Evolutionary conservation across 2,888 invertebrate genomes (phyloP).

Genomic region (Bombylius major): DNA sequence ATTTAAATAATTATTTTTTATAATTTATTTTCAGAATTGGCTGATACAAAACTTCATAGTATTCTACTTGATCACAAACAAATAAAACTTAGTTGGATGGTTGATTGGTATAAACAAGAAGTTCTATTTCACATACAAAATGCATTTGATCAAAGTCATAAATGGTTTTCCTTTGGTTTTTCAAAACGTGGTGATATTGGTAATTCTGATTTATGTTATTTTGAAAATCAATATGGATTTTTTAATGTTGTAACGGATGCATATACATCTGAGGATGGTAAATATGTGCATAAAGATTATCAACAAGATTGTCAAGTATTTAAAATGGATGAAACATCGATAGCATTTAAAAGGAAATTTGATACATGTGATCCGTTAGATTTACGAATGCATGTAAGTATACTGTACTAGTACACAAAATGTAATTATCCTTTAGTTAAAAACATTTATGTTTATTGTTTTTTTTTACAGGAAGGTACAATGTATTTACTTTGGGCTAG

Average conservation of each 20-base stretch:
- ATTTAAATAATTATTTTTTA: too few species aligned
- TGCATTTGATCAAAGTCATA: conserved; percentile 34
- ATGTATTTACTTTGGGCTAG: conserved; percentile 77
- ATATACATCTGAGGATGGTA: conserved; percentile 53
- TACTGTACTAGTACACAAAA: background rate
- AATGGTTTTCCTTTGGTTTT: conserved; percentile 79
- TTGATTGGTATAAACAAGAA: conserved; percentile 37
- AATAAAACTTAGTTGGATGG: conserved; percentile 37
- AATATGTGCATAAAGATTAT: conserved; percentile 47
- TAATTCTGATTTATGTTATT: conserved; percentile 68
- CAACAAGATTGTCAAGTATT: conserved; percentile 59
- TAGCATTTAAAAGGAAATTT: conserved; percentile 65
- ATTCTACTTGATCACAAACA: conserved; percentile 32
- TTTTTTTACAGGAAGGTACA: conserved; percentile 60
- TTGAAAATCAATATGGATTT: conserved; percentile 48
- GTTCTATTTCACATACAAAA: conserved; percentile 37
- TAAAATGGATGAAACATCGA: conserved; percentile 47
- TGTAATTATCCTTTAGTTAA: background rate
- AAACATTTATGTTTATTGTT: background rate
- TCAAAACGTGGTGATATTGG: conserved; percentile 63
- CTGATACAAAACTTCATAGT: conserved; percentile 34
- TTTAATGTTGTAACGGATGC: conserved; percentile 51
- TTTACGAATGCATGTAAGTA: conserved; percentile 33
- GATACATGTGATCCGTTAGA: conserved; percentile 72
- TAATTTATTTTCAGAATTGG: conserved; percentile 22